phyloP scores from a whole-genome alignment of 1,140 invertebrate species.

The Brachionus sp. region DNA sequence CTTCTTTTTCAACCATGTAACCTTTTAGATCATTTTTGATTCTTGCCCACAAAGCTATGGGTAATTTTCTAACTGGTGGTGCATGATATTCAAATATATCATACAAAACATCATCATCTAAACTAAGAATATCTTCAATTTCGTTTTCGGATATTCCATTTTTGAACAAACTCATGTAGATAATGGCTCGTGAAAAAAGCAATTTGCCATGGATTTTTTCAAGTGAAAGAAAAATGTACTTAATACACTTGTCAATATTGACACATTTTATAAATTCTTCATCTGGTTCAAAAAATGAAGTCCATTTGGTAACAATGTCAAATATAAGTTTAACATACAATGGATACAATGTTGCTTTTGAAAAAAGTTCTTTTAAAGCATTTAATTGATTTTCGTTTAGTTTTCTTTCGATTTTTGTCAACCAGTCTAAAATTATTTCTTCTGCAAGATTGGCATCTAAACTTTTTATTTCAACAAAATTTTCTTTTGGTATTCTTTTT shows the following conservation, averaged over 20 bases:
- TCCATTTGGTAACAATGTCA: constrained; percentile 32
- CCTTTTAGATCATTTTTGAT: constrained; percentile 66
- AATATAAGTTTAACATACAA: constrained; percentile 27
- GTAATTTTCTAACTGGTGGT: constrained; percentile 50
- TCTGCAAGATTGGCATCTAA: not conserved
- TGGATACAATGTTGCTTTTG: not conserved
- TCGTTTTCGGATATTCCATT: constrained; percentile 51
- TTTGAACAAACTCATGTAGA: constrained; percentile 14
- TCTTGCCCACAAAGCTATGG: constrained; percentile 66
- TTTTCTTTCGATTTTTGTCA: not conserved
- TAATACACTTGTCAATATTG: not conserved
- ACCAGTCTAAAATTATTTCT: not conserved
- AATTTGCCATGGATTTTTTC: not conserved
- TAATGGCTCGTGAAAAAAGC: not conserved
- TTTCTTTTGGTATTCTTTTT: constrained; percentile 46
- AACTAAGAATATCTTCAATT: constrained; percentile 53
- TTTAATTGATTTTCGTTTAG: not conserved
- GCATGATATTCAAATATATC: constrained; percentile 50
- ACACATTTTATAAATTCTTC: not conserved
- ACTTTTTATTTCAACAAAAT: not conserved
- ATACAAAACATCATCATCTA: constrained; percentile 54
- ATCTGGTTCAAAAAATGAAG: not conserved
- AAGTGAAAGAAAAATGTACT: not conserved
- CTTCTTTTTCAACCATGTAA: constrained; percentile 66
- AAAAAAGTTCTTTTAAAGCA: not conserved